Conservation (phyloP, 1,140 invertebrate genomes). For the Aphis gossypii region DNA sequence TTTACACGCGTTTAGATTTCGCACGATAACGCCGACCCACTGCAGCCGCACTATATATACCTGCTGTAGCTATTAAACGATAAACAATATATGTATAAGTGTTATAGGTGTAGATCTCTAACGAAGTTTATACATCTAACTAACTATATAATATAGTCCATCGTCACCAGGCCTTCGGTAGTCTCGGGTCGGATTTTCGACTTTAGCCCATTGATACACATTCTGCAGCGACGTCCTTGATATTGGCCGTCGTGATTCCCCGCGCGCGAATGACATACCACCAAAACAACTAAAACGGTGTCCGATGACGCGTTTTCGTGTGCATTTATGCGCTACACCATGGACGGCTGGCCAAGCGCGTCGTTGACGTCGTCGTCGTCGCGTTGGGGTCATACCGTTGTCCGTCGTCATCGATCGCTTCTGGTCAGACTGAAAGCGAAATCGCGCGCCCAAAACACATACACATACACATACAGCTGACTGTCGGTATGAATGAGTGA, state of each 20-base stretch:
- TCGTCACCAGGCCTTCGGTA: not conserved
- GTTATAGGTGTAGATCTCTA: not conserved
- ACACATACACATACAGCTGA: conserved; percentile 11
- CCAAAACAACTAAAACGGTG: not conserved
- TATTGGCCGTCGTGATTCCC: not conserved
- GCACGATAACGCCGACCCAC: not conserved
- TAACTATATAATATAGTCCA: no score
- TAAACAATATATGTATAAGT: not conserved
- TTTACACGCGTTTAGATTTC: conserved; percentile 1
- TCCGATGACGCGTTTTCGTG: conserved; percentile 37
- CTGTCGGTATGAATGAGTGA: conserved; percentile 51
- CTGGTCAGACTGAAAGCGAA: conserved; percentile 53
- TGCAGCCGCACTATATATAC: not conserved
- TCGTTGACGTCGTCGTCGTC: conserved; percentile 46
- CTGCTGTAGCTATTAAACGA: not conserved
- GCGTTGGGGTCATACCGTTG: conserved; percentile 5
- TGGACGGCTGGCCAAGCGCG: conserved; percentile 54
- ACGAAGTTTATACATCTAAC: not conserved
- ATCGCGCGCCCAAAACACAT: conserved; percentile 32
- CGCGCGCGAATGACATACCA: not conserved
- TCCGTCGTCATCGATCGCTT: conserved; percentile 48
- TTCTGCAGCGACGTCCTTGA: conserved; percentile 25
- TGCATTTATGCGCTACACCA: conserved; percentile 40
- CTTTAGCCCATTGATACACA: conserved; percentile 43
- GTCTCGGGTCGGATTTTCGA: not conserved